Percentiles rank a stretch among this genome's conserved stretches.
These are phyloP conservation scores for Nettapus auritus DNA, from an alignment of 2,113 vertebrate species.

Conservation along the genomic window DNA sequence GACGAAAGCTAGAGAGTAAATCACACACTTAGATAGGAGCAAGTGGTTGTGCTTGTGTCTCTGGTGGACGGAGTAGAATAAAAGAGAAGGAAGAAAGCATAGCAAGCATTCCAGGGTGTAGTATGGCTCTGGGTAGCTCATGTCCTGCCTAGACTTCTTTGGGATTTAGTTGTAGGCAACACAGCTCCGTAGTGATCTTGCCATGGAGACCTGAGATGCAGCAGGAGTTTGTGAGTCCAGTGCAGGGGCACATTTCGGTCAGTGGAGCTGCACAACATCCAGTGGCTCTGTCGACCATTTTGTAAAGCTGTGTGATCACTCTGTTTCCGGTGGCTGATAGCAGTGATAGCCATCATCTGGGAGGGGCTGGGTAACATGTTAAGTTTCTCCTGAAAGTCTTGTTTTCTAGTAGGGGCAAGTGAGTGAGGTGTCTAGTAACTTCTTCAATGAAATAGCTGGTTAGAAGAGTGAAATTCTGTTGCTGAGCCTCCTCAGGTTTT, in stretches of 20 bases:
- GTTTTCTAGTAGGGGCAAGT: not conserved
- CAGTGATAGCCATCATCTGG: not conserved
- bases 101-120: not conserved
- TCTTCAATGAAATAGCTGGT: conserved; percentile 40
- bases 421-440: conserved; percentile 21
- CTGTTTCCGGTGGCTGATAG: not conserved
- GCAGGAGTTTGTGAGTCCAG: not conserved
- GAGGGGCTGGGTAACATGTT: not conserved
- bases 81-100: not conserved
- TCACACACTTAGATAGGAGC: not conserved
- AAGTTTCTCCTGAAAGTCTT: not conserved
- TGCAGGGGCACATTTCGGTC: not conserved
- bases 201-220: not conserved
- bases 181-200: not conserved
- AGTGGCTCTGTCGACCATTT: not conserved
- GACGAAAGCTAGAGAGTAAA: not conserved
- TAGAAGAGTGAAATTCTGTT: not conserved
- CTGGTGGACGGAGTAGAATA: not conserved
- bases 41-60: not conserved
- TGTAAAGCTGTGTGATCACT: rapidly evolving
- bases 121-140: not conserved
- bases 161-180: not conserved
- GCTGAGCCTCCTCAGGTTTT: not conserved
- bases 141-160: not conserved
- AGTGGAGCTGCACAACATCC: not conserved